Percentiles rank a stretch among this genome's conserved stretches.
These are phyloP conservation scores for Tetragnatha versicolor DNA, from an alignment of 1,140 invertebrate genomes.

Conservation along the genomic window DNA sequence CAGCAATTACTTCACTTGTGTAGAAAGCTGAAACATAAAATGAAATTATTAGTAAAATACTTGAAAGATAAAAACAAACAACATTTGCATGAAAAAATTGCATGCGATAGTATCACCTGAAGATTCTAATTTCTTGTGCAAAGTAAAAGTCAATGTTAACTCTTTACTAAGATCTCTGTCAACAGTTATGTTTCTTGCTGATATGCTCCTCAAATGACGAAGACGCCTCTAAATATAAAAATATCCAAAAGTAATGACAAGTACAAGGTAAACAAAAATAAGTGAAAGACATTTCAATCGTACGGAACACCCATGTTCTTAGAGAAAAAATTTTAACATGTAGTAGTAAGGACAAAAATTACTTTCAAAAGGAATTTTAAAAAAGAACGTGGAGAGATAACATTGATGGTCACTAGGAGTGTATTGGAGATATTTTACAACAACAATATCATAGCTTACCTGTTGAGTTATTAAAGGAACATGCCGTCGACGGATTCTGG, in stretches of 20 bases:
- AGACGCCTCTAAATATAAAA: constrained; percentile 30
- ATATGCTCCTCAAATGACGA: constrained; percentile 36
- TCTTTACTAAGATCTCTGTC: not conserved
- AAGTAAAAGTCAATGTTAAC: constrained; percentile 23
- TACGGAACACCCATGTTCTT: no score
- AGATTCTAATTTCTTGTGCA: constrained; percentile 26
- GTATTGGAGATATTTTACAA: not conserved
- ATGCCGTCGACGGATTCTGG: constrained; percentile 44
- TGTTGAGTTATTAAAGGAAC: constrained; percentile 49
- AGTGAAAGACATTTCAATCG: no score
- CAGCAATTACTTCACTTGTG: constrained; percentile 73
- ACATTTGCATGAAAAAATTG: not conserved
- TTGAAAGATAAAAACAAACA: not conserved
- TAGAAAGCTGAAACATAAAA: constrained; percentile 73
- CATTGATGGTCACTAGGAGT: no score
- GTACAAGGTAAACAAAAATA: no score
- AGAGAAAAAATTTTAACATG: no score
- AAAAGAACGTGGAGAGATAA: no score
- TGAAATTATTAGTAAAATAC: not conserved
- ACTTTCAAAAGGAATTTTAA: no score
- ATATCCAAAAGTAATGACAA: no score
- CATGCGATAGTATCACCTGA: constrained; percentile 32
- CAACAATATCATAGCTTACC: not conserved
- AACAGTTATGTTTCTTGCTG: constrained; percentile 36
- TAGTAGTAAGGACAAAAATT: no score